Evolutionary conservation across 2,888 invertebrate species (phyloP), one percentile per base, ranked within the genome.

Genomic region (Stomorhina lunata): DNA sequence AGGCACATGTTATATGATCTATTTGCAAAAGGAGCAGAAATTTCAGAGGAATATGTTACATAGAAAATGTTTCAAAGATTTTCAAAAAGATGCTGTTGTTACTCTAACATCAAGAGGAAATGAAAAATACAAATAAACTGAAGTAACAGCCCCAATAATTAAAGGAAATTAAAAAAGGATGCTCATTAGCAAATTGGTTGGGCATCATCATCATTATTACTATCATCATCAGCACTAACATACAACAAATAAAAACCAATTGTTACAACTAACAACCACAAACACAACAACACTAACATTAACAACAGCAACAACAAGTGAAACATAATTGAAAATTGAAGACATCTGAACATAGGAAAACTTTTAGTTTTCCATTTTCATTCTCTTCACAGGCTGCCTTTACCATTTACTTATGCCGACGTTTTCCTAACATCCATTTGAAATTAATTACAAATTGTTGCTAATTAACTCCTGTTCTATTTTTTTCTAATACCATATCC

Each of bases 171-270:
- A 48, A 50, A 43, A 65, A 73, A 45, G 79, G 82, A 75, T 71
- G 65, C 66, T 79, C 59, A 79, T 82, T 82, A 79, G 82, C 25
- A 78, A 55, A 73, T 78, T 78, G 53, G 61, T 20, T 63, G 37
- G 78, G 53, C 43, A 72, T 50, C 34, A 66, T n/a, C n/a, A n/a
- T n/a, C n/a, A n/a, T n/a, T n/a, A n/a, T n/a, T n/a, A n/a, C n/a
- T n/a, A n/a, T n/a, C n/a, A n/a, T n/a, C n/a, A n/a, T n/a, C n/a
- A n/a, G n/a, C n/a, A n/a, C n/a, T n/a, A n/a, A n/a, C n/a, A n/a
- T n/a, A n/a, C n/a, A n/a, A n/a, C n/a, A n/a, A n/a, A n/a, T n/a
- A 66, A n/a, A 45, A 22, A 22, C 32, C 17, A 48, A 65, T 48
- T 65, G 65, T 32, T 32, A 32, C 48, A 20, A 65, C 29, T n/a